phyloP scores from a whole-genome alignment of 2,888 invertebrate genomes.

The Nomada ruficornis region DNA sequence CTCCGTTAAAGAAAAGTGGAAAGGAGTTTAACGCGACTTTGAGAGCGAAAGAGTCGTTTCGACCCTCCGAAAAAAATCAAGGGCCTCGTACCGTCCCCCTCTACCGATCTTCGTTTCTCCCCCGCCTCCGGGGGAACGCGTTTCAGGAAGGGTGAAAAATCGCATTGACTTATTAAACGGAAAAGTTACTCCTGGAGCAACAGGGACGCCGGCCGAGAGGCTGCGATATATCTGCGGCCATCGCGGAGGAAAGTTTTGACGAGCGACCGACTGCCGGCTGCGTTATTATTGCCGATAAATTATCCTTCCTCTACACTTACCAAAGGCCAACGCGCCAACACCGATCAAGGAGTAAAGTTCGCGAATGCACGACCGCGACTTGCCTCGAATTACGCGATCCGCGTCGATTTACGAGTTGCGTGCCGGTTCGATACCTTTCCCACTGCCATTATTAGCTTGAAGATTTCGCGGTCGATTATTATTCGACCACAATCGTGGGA shows the following conservation, averaged over 20 bases:
- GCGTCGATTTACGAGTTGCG: constrained; percentile 51
- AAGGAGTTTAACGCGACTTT: constrained; percentile 71
- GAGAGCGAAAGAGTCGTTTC: constrained; percentile 53
- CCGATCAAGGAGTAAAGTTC: constrained; percentile 47
- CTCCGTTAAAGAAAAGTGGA: constrained; percentile 33
- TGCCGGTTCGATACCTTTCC: constrained; percentile 11
- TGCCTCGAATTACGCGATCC: constrained; percentile 47
- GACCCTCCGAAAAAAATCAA: constrained; percentile 51
- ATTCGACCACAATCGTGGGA: constrained; percentile 17
- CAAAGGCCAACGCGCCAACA: constrained; percentile 33
- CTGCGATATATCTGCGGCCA: constrained; percentile 76
- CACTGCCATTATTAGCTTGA: not conserved
- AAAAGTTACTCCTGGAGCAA: constrained; percentile 75
- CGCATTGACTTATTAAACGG: constrained; percentile 82
- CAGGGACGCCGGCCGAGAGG: constrained; percentile 56
- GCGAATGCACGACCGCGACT: not conserved
- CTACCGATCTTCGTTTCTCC: not conserved
- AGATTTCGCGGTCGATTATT: constrained; percentile 3
- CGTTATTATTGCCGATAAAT: constrained; percentile 75
- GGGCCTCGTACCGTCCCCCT: not conserved
- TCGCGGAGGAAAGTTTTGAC: constrained; percentile 72
- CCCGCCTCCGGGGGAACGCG: constrained; percentile 24
- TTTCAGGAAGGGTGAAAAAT: constrained; percentile 79
- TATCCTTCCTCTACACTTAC: constrained; percentile 53
- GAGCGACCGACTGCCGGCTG: constrained; percentile 69